These are phyloP conservation scores for Cotesia glomerata DNA, from an alignment of 1,140 invertebrate species.

Conservation along the genomic window DNA sequence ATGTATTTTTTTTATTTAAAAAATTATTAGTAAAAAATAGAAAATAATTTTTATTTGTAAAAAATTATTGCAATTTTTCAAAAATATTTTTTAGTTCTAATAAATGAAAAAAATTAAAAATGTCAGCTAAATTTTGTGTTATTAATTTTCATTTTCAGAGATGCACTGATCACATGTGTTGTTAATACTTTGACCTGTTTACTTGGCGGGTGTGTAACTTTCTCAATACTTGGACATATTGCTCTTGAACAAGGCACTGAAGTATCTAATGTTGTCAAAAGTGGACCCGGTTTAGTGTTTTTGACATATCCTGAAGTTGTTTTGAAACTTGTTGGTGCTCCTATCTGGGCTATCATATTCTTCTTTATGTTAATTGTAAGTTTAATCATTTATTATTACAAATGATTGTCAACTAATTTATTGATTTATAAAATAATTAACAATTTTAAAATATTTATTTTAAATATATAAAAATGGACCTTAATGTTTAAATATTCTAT, in stretches of 20 bases:
- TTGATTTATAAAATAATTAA: neutral
- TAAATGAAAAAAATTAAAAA: no score
- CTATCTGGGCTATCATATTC: slow-evolving; percentile 70
- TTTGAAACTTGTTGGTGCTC: slow-evolving; percentile 68
- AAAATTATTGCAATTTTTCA: no score
- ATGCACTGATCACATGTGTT: slow-evolving; percentile 70
- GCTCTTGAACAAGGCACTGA: slow-evolving; percentile 62
- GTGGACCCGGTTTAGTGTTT: slow-evolving; percentile 72
- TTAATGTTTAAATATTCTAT: no score
- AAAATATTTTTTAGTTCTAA: no score
- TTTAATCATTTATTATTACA: neutral
- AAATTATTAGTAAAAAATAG: no score
- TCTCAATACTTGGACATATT: slow-evolving; percentile 71
- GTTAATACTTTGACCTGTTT: slow-evolving; percentile 72
- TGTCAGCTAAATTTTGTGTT: neutral
- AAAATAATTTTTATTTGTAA: no score
- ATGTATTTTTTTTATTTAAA: no score
- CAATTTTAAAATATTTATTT: no score
- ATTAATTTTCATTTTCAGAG: slow-evolving; percentile 56
- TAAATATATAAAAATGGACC: no score
- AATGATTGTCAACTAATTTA: neutral
- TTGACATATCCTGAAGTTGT: slow-evolving; percentile 74
- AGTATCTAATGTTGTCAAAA: slow-evolving; percentile 68
- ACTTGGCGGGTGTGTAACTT: slow-evolving; percentile 70
- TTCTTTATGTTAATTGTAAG: slow-evolving; percentile 72